Evolutionary conservation across 2,797 vertebrate genomes (phyloP).

Genomic region (Graptemys geographica): DNA sequence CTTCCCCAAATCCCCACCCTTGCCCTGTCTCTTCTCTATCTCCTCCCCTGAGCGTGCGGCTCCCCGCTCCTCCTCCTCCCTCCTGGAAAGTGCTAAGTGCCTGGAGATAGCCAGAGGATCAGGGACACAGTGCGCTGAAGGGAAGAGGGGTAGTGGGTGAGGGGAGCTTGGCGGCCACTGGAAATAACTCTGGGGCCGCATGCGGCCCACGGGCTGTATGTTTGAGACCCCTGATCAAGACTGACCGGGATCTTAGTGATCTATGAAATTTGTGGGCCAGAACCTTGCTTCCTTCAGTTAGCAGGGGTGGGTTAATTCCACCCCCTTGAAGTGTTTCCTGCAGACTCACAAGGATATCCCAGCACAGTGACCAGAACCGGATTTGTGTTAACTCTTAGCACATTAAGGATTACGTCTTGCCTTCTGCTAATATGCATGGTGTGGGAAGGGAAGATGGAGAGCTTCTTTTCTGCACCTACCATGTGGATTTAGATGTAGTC

Average conservation of each 20-base stretch:
- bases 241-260: rapidly evolving
- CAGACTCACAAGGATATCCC: not conserved
- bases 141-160: too few relatives aligned
- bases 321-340: not conserved
- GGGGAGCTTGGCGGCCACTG: too few relatives aligned
- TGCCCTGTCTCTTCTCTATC: too few relatives aligned
- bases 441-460: not conserved
- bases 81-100: too few relatives aligned
- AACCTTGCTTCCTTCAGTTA: not conserved
- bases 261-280: not conserved
- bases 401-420: not conserved
- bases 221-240: not conserved
- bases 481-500: not conserved
- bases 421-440: rapidly evolving
- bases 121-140: too few relatives aligned
- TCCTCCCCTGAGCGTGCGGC: rapidly evolving
- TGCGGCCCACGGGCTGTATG: too few relatives aligned
- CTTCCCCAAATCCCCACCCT: too few relatives aligned
- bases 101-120: too few relatives aligned
- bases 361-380: not conserved
- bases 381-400: not conserved
- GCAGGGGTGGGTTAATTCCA: not conserved
- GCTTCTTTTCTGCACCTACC: not conserved
- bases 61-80: too few relatives aligned
- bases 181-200: too few relatives aligned